Evolutionary conservation across 2,113 vertebrate genomes (phyloP).

Genomic region (Typhlomys cinereus): DNA sequence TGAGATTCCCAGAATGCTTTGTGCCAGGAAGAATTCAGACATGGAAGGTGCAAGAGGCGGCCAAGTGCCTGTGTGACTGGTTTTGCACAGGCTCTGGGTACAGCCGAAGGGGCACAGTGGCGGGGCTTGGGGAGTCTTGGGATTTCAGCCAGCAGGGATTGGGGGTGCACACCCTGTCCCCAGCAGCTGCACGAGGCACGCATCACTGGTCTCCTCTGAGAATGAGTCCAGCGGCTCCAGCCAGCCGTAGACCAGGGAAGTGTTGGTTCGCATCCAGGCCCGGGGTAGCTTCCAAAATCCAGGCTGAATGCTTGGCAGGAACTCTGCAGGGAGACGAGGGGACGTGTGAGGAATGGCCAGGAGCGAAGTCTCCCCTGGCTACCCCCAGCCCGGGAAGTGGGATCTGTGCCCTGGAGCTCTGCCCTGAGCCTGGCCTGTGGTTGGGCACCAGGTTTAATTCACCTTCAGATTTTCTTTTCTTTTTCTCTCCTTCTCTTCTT

Average conservation of each 20-base stretch:
- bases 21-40: background rate
- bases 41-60: background rate
- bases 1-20: background rate
- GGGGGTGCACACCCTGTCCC: constrained; percentile 86
- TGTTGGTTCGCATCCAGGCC: constrained; percentile 84
- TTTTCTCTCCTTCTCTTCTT: background rate
- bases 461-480: background rate
- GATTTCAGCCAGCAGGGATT: background rate
- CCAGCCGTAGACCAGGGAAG: constrained; percentile 82
- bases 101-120: background rate
- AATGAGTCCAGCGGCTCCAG: constrained; percentile 82
- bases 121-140: background rate
- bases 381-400: background rate
- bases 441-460: background rate
- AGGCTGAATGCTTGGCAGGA: constrained; percentile 84
- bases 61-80: background rate
- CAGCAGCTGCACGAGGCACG: constrained; percentile 88
- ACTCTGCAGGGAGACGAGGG: constrained; percentile 78
- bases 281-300: constrained; percentile 87
- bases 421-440: background rate
- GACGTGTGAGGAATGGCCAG: too few relatives aligned
- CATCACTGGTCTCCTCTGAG: constrained; percentile 87
- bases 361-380: too few relatives aligned
- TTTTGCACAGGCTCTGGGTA: background rate
- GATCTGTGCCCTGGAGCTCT: background rate